Percentiles rank a stretch among this genome's conserved stretches.
Evolutionary conservation across 2,888 invertebrate species (phyloP).

Genomic region (Pilophorus perplexus): DNA sequence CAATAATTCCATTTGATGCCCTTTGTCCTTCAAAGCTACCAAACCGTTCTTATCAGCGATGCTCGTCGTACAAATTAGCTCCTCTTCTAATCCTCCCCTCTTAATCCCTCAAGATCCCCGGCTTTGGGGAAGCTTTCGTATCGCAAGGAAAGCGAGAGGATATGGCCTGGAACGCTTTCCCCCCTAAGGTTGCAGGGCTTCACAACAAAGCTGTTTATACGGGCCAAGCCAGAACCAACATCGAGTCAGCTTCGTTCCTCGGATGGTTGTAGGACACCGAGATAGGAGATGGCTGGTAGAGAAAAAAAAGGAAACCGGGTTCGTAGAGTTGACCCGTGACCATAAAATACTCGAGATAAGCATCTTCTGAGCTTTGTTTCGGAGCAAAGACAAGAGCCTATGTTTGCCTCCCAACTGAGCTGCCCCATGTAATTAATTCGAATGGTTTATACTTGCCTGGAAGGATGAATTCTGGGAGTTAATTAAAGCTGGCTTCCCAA

Average conservation of each 20-base stretch:
- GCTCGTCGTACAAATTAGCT: too few relatives aligned
- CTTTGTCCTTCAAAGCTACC: too few relatives aligned
- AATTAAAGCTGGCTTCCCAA: too few relatives aligned
- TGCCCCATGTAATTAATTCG: background rate
- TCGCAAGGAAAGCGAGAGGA: slow-evolving; percentile 5
- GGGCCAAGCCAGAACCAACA: background rate
- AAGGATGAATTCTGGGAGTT: background rate
- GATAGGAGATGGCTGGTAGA: too few relatives aligned
- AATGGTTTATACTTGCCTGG: background rate
- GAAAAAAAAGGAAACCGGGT: background rate
- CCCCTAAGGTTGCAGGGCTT: background rate
- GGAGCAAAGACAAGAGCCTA: too few relatives aligned
- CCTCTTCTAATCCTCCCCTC: too few relatives aligned
- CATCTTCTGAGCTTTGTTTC: background rate
- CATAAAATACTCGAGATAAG: background rate
- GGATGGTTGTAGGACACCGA: background rate
- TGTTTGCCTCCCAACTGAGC: too few relatives aligned
- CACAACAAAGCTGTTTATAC: background rate
- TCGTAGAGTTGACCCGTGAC: slow-evolving; percentile 6
- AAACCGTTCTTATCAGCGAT: too few relatives aligned
- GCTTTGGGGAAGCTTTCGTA: too few relatives aligned
- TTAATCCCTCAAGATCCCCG: too few relatives aligned
- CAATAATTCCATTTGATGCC: too few relatives aligned
- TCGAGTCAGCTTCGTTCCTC: background rate
- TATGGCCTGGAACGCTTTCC: slow-evolving; percentile 16